Conservation (phyloP, 2,797 vertebrate genomes). For the Lepilemur ruficaudatus region DNA sequence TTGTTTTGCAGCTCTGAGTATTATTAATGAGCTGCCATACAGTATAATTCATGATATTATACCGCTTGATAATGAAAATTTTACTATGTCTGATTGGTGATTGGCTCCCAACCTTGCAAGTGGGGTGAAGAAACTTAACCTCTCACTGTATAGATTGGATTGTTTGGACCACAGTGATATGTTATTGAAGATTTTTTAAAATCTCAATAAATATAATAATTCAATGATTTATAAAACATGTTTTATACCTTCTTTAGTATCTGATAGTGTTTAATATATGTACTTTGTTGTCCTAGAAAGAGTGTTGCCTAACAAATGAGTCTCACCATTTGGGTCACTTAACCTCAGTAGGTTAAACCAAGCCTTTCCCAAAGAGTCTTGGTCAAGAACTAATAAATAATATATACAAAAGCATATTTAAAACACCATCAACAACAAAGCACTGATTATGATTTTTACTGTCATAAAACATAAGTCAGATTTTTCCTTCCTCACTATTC, state of each 20-base stretch:
- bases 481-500: not conserved
- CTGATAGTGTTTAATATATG: not conserved
- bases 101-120: not conserved
- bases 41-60: not conserved
- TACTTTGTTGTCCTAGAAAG: not conserved
- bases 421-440: not conserved
- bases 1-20: not conserved
- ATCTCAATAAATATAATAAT: not conserved
- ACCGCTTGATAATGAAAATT: not conserved
- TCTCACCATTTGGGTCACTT: not conserved
- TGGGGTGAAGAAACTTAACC: not conserved
- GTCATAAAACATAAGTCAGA: not conserved
- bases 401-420: not conserved
- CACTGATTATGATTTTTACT: not conserved
- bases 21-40: not conserved
- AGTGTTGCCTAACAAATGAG: not conserved
- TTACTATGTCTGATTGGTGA: not conserved
- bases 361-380: not conserved
- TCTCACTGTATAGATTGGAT: not conserved
- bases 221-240: not conserved
- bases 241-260: not conserved
- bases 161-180: not conserved
- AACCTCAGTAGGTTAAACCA: not conserved
- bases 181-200: not conserved
- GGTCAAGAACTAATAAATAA: not conserved